A percentile compares a stretch with the other conserved stretches of the same genome.
These are phyloP conservation scores for Falco novaeseelandiae DNA, from an alignment of 2,797 vertebrate species.

Conservation along the genomic window DNA sequence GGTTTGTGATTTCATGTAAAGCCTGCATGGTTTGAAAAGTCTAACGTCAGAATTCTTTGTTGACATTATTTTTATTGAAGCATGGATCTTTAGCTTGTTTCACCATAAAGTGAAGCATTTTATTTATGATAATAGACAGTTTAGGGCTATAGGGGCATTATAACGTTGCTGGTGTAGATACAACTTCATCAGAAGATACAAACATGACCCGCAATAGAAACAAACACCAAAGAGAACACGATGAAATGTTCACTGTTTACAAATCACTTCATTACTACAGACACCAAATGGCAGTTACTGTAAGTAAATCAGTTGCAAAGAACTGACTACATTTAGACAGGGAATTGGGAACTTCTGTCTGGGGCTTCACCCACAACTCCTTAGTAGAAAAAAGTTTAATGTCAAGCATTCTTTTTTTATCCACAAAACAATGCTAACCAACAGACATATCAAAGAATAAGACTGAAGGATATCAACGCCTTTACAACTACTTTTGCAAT, in stretches of 20 bases:
- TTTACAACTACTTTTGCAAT: slow-evolving; percentile 73
- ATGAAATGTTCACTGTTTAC: slow-evolving; percentile 80
- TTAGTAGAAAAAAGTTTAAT: slow-evolving; percentile 77
- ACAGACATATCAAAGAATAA: slow-evolving; percentile 76
- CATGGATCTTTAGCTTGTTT: slow-evolving; percentile 73
- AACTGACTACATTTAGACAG: slow-evolving; percentile 73
- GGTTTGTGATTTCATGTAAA: not conserved
- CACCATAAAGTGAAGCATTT: slow-evolving; percentile 72
- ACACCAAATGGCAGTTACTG: slow-evolving; percentile 83
- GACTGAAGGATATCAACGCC: slow-evolving; percentile 68
- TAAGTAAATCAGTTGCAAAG: slow-evolving; percentile 77
- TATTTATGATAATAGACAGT: slow-evolving; percentile 68
- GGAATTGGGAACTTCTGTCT: slow-evolving; percentile 65
- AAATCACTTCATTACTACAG: slow-evolving; percentile 83
- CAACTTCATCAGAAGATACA: slow-evolving; percentile 77
- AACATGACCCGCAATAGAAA: slow-evolving; percentile 78
- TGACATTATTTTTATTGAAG: slow-evolving; percentile 78
- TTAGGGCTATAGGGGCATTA: slow-evolving; percentile 74
- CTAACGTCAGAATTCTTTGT: slow-evolving; percentile 33
- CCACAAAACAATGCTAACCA: slow-evolving; percentile 79
- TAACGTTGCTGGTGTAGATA: slow-evolving; percentile 79
- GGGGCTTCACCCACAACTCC: slow-evolving; percentile 72
- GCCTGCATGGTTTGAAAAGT: not conserved
- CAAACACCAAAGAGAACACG: slow-evolving; percentile 79
- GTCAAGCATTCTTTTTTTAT: slow-evolving; percentile 77